Evolutionary conservation across 2,113 vertebrate genomes (phyloP).

Genomic region (Sterna hirundo): DNA sequence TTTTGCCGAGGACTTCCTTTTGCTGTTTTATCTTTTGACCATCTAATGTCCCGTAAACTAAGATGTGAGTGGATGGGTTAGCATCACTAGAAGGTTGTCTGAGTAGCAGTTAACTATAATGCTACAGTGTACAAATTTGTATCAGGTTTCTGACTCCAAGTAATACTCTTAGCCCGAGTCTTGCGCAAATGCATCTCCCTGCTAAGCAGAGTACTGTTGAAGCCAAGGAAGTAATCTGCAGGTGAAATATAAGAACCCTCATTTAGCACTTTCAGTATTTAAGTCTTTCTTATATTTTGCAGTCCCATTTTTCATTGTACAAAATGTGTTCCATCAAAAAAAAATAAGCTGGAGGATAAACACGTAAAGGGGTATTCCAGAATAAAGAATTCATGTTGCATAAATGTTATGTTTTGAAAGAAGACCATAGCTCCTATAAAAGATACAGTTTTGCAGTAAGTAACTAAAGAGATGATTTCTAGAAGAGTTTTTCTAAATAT

Average conservation of each 20-base stretch:
- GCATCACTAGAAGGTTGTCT: not conserved
- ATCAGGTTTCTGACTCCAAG: not conserved
- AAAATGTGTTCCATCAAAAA: not conserved
- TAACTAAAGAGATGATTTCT: not conserved
- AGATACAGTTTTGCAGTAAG: not conserved
- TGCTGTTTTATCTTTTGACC: not conserved
- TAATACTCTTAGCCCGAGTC: not conserved
- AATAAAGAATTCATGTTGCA: not conserved
- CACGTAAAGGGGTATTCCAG: not conserved
- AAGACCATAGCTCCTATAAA: not conserved
- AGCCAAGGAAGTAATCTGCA: not conserved
- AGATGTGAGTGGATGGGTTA: not conserved
- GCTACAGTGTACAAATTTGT: not conserved
- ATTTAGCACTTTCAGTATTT: not conserved
- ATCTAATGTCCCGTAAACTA: not conserved
- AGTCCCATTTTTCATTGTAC: not conserved
- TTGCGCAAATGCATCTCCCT: not conserved
- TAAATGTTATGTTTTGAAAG: not conserved
- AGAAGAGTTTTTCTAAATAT: not conserved
- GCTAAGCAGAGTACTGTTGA: not conserved
- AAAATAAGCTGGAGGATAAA: not conserved
- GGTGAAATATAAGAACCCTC: not conserved
- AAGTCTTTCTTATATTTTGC: not conserved
- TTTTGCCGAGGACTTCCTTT: not conserved
- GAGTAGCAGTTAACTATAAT: not conserved